Conservation (phyloP, 2,113 vertebrate species). For the Haemorhous mexicanus region DNA sequence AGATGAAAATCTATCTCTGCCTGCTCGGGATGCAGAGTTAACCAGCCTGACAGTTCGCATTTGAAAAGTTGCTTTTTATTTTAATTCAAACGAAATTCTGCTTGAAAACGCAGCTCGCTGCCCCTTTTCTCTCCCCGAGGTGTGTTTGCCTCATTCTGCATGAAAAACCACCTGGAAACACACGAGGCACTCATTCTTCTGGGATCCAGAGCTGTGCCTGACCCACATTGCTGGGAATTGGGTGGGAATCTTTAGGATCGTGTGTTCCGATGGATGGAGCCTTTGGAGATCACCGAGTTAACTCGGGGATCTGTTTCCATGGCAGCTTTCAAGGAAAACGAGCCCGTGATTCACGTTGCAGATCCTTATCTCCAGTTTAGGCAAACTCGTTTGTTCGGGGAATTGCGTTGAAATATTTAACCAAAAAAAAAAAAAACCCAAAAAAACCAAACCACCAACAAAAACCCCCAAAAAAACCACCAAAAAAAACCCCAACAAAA, state of each 20-base stretch:
- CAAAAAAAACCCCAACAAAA: no score
- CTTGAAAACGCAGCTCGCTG: neutral
- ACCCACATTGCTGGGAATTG: neutral
- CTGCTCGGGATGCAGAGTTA: slow-evolving; percentile 64
- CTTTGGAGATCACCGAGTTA: neutral
- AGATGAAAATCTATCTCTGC: slow-evolving; percentile 73
- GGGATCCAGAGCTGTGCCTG: neutral
- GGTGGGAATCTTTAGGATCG: slow-evolving; percentile 34
- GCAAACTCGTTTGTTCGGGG: slow-evolving; percentile 29
- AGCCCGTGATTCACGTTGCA: neutral
- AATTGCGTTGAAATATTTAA: neutral
- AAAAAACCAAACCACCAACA: no score
- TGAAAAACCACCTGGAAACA: neutral
- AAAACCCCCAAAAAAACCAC: no score
- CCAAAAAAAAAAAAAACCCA: no score
- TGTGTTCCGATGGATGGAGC: neutral
- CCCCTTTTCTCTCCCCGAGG: neutral
- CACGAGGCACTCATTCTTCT: neutral
- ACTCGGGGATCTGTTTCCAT: slow-evolving; percentile 28
- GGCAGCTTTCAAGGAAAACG: neutral
- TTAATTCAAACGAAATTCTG: slow-evolving; percentile 50
- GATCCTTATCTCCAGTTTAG: slow-evolving; percentile 13
- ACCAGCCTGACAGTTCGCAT: slow-evolving; percentile 63
- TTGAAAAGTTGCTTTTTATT: slow-evolving; percentile 56
- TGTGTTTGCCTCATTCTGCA: neutral